A percentile compares a stretch with the other conserved stretches of the same genome.
Conservation (phyloP, 1,140 invertebrate genomes). For the Galendromus occidentalis region DNA sequence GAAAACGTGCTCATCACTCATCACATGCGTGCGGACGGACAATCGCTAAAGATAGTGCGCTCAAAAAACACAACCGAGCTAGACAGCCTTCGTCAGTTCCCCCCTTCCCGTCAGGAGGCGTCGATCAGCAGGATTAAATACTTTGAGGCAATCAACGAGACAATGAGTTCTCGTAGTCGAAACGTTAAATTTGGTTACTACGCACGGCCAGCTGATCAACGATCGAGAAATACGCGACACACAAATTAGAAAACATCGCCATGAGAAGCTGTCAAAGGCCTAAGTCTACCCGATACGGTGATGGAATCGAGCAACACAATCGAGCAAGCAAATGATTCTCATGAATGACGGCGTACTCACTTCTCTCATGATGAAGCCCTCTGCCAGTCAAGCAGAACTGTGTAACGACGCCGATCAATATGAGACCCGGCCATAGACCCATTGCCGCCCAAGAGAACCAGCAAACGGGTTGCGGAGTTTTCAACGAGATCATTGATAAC, state of each 20-base stretch:
- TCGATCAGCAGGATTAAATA: not conserved
- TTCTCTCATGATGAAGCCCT: slow-evolving; percentile 39
- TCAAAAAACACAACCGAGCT: too few species aligned
- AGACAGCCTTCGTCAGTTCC: too few species aligned
- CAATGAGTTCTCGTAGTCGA: not conserved
- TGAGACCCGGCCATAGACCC: slow-evolving; percentile 46
- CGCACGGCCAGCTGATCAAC: not conserved
- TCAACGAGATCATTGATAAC: slow-evolving; percentile 32
- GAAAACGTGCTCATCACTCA: too few species aligned
- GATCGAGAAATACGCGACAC: too few species aligned
- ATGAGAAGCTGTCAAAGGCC: too few species aligned
- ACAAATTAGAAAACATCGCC: too few species aligned
- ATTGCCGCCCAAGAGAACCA: slow-evolving; percentile 55
- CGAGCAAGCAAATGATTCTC: not conserved
- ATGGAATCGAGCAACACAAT: not conserved
- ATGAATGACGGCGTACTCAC: slow-evolving; percentile 26
- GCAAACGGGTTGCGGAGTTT: slow-evolving; percentile 36
- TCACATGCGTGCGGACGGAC: not conserved
- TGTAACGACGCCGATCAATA: slow-evolving; percentile 42
- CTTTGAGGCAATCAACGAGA: not conserved
- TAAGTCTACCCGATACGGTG: too few species aligned
- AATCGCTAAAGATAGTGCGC: not conserved
- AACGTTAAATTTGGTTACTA: not conserved
- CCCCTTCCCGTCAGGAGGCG: too few species aligned
- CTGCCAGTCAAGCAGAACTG: slow-evolving; percentile 48